Conservation (phyloP, 1,140 invertebrate species). For the Dryas iulia region DNA sequence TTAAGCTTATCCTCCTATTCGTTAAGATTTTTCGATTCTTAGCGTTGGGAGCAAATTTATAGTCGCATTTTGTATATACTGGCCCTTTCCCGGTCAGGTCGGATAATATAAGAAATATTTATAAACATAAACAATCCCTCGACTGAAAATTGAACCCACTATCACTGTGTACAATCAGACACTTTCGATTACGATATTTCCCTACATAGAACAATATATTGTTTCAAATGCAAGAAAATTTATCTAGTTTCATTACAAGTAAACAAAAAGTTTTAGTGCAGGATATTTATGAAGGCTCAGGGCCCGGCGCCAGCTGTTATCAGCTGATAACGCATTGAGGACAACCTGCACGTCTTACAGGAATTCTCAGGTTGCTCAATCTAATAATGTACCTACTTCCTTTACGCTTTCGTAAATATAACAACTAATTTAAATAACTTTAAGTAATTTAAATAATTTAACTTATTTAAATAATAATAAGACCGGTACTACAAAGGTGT, state of each 20-base stretch:
- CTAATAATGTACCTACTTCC: neutral
- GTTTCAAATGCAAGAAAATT: neutral
- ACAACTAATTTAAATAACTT: too few species aligned
- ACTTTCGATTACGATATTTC: too few species aligned
- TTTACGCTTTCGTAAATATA: neutral
- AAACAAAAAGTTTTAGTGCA: neutral
- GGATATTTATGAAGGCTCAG: constrained; percentile 7
- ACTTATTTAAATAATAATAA: too few species aligned
- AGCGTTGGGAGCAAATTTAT: too few species aligned
- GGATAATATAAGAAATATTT: too few species aligned
- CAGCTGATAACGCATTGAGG: constrained; percentile 39
- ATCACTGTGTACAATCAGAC: neutral
- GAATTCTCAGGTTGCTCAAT: constrained; percentile 13
- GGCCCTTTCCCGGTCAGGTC: too few species aligned
- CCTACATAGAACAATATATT: neutral
- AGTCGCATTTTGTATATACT: too few species aligned
- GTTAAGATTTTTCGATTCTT: too few species aligned
- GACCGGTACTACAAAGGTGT: neutral
- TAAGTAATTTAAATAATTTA: too few species aligned
- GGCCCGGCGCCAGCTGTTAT: constrained; percentile 43
- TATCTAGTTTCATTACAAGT: neutral
- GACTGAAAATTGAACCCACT: neutral
- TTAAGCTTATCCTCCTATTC: too few species aligned
- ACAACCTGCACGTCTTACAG: constrained; percentile 11
- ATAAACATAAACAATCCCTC: too few species aligned